Base-by-base conservation (phyloP, 2,113 vertebrate genomes). In the Cephalopholis sonnerati region DNA sequence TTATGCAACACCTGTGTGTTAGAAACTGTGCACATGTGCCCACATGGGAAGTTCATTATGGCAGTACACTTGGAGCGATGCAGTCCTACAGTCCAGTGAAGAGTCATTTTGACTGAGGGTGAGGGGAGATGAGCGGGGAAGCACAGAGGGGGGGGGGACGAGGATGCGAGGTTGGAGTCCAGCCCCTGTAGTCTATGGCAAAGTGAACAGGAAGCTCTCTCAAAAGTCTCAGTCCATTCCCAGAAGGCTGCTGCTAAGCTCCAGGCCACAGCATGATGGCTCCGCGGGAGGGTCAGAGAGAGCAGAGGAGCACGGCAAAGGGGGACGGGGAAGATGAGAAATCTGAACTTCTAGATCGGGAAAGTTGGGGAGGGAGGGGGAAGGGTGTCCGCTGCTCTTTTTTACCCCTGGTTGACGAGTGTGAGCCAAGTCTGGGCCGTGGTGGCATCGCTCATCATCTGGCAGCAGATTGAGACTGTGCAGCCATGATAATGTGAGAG, bases 401-500 rank as follows among this genome's bases (percentile, higher is more conserved):
- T 84, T 83, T 84, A 71, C 77, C 87, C 75, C 66, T 81, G 58
- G 66, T 66, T 81, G 78, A 68, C 51, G 36, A 65, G 66, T 74
- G 73, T 32, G 74, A 89, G 86, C 90, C 86, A 84, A 83, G 93
- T 94, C 90, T 89, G 85, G 79, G 93, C 83, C 79, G 51, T 58
- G 71, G 81, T 70, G 75, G 71, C 73, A 89, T 86, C 74, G 87
- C 94, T 95, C 96, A 99, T 99, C 98, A 99, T 99, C 98, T 99
- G 95, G 96, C 97, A 3, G 97, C 96, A 87, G 97, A 96, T 86
- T 99, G 98, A 25, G 98, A 97, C 94, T 99, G 98, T 96, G 97
- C 96, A 62, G 97, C 96, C 96, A 97, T 91, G 93, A 95, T 95
- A 84, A 95, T 90, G 81, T 96, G 95, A 76, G 95, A 94, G 48